These are phyloP conservation scores for Drosophila pruinosa DNA, from an alignment of 1,140 invertebrate genomes.

Conservation along the genomic window DNA sequence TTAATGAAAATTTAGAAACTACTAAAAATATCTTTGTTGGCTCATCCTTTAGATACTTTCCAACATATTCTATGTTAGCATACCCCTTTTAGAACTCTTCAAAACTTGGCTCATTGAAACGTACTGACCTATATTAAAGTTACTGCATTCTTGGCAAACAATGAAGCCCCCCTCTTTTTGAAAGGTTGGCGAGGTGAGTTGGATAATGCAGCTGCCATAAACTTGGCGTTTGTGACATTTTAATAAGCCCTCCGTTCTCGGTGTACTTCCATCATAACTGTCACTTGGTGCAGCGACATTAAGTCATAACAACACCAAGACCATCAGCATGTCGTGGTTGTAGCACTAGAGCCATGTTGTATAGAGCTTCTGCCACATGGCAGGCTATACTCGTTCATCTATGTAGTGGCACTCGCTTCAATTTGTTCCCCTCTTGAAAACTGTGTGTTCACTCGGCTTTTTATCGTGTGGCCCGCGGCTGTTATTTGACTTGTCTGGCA, in stretches of 20 bases:
- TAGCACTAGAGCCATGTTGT: constrained; percentile 3
- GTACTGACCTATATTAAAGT: neutral
- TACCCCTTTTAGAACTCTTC: neutral
- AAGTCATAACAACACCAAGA: constrained; percentile 71
- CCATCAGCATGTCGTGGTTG: no score
- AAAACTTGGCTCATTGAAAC: neutral
- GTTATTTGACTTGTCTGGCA: constrained; percentile 71
- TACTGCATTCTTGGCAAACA: neutral
- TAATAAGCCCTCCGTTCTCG: constrained; percentile 53
- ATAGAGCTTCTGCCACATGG: no score
- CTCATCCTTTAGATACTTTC: no score
- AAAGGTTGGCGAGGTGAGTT: neutral
- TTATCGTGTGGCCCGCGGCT: constrained; percentile 52
- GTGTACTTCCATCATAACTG: constrained; percentile 56
- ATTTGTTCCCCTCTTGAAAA: constrained; percentile 29
- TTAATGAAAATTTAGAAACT: no score
- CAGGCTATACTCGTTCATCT: neutral
- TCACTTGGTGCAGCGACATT: constrained; percentile 67
- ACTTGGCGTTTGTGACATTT: constrained; percentile 70
- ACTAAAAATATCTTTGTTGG: no score
- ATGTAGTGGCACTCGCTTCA: constrained; percentile 26
- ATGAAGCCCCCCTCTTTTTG: neutral
- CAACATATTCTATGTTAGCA: neutral
- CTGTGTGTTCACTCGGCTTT: constrained; percentile 35
- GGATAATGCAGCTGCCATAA: constrained; percentile 74